Conservation (phyloP, 1,140 invertebrate genomes). For the Meloidogyne chitwoodi region DNA sequence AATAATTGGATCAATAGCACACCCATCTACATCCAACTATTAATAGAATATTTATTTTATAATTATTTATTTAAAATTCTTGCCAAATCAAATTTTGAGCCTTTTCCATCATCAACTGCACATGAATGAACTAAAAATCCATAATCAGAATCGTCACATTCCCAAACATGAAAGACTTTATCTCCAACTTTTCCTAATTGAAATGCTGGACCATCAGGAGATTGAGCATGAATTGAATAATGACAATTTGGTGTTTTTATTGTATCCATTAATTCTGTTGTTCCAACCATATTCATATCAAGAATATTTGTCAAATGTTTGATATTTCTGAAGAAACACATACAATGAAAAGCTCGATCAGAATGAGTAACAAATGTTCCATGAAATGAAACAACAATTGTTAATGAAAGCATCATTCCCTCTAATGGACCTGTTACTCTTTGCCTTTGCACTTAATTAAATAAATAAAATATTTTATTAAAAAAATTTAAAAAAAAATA, state of each 20-base stretch:
- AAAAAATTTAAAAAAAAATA: neutral
- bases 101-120: conserved; percentile 52
- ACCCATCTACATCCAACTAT: conserved; percentile 52
- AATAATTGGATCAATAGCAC: conserved; percentile 55
- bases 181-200: conserved; percentile 52
- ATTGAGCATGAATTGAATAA: conserved; percentile 41
- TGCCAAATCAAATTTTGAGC: conserved; percentile 49
- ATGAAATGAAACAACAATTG: conserved; percentile 57
- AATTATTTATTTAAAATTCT: neutral
- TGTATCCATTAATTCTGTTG: conserved; percentile 53
- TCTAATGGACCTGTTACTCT: conserved; percentile 52
- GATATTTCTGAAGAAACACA: conserved; percentile 56
- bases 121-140: conserved; percentile 56
- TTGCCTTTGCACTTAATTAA: conserved; percentile 42
- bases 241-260: conserved; percentile 46
- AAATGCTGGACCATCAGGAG: conserved; percentile 43
- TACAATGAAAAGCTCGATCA: conserved; percentile 53
- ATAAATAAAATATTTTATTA: neutral
- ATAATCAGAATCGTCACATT: conserved; percentile 52
- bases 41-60: conserved; percentile 6
- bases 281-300: conserved; percentile 45
- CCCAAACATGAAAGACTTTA: conserved; percentile 57
- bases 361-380: conserved; percentile 56
- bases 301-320: conserved; percentile 54
- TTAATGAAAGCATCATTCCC: conserved; percentile 54